Base-by-base conservation (phyloP, 2,797 vertebrate genomes). In the Oreochromis mossambicus region DNA sequence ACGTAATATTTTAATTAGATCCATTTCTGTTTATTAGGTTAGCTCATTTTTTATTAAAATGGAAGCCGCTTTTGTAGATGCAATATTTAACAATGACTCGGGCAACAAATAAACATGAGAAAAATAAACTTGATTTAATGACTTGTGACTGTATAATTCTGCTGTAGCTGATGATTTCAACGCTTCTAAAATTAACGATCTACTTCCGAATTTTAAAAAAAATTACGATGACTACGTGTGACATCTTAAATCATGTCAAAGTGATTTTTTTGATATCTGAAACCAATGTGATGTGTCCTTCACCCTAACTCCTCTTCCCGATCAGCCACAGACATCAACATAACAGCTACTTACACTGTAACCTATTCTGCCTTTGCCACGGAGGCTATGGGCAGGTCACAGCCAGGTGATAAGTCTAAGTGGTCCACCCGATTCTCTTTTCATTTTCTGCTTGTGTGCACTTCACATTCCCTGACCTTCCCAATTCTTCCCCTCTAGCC, bases 401-500 rank as follows among this genome's bases (percentile, higher is more conserved):
- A 80, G 29, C 78, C 86, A 94, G 86, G 91, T 90, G 89, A 92
- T 88, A 89, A 81, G 89, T 90, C 87, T 88, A 82, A 78, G 75
- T 79, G 85, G 43, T 89, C 76, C 68, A 81, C 85, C 85, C 86
- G 78, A 91, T 92, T 91, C 86, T 82, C 81, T 80, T 85, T 88
- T 92, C 83, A 90, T 94, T 94, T 94, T 93, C 93, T 93, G 89
- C 90, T 84, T 86, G 84, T 56, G 58, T 91, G 91, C 93, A 91
- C 90, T 91, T 93, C 85, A 91, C 88, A 91, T 90, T 91, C 76
- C 51, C 89, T 95, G 92, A 94, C 94, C 94, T 95, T 94, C 91
- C 87, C 76, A 77, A 84, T 83, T 77, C 76, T 83, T 92, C 91
- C 86, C 88, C 87, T 84, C 63, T 70, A 36, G 87, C 84, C 80